Evolutionary conservation across 2,113 vertebrate species (phyloP), one percentile per base, ranked within the genome.

Genomic region (Isichthys henryi): DNA sequence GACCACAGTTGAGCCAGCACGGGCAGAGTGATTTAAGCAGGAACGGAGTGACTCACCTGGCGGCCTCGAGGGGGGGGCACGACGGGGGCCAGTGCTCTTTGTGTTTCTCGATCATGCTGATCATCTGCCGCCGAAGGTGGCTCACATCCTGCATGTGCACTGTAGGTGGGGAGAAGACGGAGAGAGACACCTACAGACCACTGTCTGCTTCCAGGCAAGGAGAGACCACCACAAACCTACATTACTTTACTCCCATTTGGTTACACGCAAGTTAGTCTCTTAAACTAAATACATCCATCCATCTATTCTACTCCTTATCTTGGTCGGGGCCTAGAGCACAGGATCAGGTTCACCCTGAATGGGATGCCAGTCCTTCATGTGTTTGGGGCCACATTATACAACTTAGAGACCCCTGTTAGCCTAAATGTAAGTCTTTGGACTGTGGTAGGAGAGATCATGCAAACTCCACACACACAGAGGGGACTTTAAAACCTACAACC

Each of bases 1-100:
- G 52, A 62, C 21, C 87, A 62, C 31, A 88, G 23, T 13, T 2
- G 23, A 31, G 56, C 3, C 58, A 46, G 45, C 39, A 62, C 43
- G 19, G 23, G 62, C 21, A 27, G 45, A 49, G 23, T 62, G 39
- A 19, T 9, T 62, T 9, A 46, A 27, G 15, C 21, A n/a, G 23
- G 6, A 50, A 7, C n/a, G 7, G 50, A 7, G 8, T 21, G 50
- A 56, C 80, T 84, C 95, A 97, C 97, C 96, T 97, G 10, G 94
- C 93, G 0, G 96, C 94, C 87, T 96, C 94, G 91, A 97, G 92
- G 0, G 96, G 95, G 9, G 97, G 97, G 74, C 96, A 97, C 31
- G 96, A 93, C 0, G 95, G 92, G 0, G 97, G 96, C 95, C 95
- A 96, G 2, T 92, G 91, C 0, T 93, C 93, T n/a, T 31, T 92